Conservation (phyloP, 2,797 vertebrate species). For the Ctenopoma kingsleyae region DNA sequence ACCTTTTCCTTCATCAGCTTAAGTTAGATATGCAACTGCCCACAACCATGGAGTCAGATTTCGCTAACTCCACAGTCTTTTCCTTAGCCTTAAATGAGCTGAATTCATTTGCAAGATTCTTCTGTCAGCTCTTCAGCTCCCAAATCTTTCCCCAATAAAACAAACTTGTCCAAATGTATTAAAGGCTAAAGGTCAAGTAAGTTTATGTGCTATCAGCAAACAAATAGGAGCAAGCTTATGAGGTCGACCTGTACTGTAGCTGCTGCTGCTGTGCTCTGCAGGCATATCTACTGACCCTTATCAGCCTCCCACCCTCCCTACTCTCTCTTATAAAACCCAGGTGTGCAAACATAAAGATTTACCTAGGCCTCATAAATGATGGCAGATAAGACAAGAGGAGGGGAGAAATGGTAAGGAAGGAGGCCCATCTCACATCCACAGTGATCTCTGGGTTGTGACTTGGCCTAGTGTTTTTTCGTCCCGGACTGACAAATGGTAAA, state of each 20-base stretch:
- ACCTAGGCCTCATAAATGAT: conserved; percentile 68
- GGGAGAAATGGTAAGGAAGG: conserved; percentile 46
- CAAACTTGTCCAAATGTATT: conserved; percentile 36
- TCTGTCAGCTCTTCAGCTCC: conserved; percentile 50
- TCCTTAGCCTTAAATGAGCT: conserved; percentile 30
- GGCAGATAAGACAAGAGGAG: conserved; percentile 62
- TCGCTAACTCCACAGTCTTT: conserved; percentile 55
- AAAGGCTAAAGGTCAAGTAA: conserved; percentile 44
- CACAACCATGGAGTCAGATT: conserved; percentile 53
- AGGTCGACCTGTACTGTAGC: conserved; percentile 32
- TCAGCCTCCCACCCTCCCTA: conserved; percentile 29
- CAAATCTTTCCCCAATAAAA: conserved; percentile 25
- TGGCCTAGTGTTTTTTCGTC: conserved; percentile 36
- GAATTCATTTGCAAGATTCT: conserved; percentile 32
- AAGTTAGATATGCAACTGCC: conserved; percentile 31
- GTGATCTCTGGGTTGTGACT: conserved; percentile 43
- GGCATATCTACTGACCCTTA: conserved; percentile 60
- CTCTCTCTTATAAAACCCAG: conserved; percentile 72
- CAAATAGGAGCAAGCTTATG: conserved; percentile 37
- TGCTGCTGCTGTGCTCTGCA: conserved; percentile 36
- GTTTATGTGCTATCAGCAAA: conserved; percentile 71
- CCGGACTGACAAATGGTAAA: conserved; percentile 13
- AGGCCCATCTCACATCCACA: conserved; percentile 36
- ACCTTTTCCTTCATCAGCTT: conserved; percentile 64
- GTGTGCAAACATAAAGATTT: conserved; percentile 79